Percentiles rank a stretch among this genome's conserved stretches.
These are phyloP conservation scores for Thalassoma bifasciatum DNA, from an alignment of 2,113 vertebrate species.

Conservation along the genomic window DNA sequence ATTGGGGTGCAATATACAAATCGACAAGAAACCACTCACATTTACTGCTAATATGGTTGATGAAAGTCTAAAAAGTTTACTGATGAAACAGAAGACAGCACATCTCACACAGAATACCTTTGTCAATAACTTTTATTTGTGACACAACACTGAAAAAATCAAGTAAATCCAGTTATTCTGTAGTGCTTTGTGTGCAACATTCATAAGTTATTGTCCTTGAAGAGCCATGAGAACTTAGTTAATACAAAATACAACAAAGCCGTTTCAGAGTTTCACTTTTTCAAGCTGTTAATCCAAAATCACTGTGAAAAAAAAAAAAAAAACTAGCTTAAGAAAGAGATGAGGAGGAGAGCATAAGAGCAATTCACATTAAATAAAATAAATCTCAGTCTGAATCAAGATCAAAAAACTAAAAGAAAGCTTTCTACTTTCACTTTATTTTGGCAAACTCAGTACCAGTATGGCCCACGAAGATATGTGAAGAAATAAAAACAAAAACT, in stretches of 20 bases:
- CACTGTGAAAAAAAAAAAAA: conserved; percentile 14
- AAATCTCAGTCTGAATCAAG: neutral
- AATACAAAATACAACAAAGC: conserved; percentile 56
- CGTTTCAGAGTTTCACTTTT: conserved; percentile 53
- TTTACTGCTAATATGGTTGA: too few relatives aligned
- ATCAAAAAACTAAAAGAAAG: neutral
- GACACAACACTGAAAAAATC: conserved; percentile 73
- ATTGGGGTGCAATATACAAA: too few relatives aligned
- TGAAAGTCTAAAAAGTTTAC: too few relatives aligned
- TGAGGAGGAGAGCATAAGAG: neutral
- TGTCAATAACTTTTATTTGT: conserved; percentile 69
- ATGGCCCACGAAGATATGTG: conserved; percentile 4
- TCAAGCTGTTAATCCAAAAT: conserved; percentile 32
- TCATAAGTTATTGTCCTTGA: conserved; percentile 69
- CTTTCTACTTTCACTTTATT: neutral
- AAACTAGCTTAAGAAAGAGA: conserved; percentile 12
- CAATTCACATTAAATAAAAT: conserved; percentile 37
- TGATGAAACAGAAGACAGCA: neutral
- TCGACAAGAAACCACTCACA: too few relatives aligned
- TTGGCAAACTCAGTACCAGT: conserved; percentile 44
- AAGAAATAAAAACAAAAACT: conserved; percentile 16
- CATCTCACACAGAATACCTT: conserved; percentile 3
- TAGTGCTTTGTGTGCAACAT: conserved; percentile 77
- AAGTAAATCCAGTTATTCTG: conserved; percentile 79
- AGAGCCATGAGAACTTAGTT: conserved; percentile 62